These are phyloP conservation scores for Elanoides forficatus DNA, from an alignment of 2,113 vertebrate species.

Conservation along the genomic window DNA sequence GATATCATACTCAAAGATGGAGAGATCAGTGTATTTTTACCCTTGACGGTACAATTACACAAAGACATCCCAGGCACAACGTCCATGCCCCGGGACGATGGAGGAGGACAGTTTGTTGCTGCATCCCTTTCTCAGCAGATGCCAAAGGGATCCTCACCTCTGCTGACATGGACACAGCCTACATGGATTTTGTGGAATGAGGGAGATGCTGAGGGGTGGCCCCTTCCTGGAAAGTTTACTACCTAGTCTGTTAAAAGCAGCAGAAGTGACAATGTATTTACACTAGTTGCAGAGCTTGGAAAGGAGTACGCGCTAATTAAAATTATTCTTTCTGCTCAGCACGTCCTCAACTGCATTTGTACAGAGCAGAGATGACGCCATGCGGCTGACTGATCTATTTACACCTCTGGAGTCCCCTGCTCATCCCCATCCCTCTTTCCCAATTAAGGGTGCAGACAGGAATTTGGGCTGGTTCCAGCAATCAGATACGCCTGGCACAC, in stretches of 20 bases:
- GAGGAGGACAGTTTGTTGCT: neutral
- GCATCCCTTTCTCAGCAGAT: neutral
- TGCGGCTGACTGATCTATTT: constrained; percentile 48
- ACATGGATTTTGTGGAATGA: neutral
- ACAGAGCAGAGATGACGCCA: constrained; percentile 39
- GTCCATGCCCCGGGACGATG: neutral
- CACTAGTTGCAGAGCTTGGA: neutral
- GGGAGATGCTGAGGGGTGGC: neutral
- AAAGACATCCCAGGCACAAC: neutral
- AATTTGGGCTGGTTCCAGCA: constrained; percentile 2
- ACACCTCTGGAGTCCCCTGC: constrained; percentile 29
- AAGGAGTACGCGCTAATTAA: neutral
- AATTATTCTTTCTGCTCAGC: neutral
- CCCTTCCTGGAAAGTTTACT: neutral
- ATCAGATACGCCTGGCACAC: neutral
- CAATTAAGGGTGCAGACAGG: constrained; percentile 14
- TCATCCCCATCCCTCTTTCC: neutral
- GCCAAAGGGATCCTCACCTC: neutral
- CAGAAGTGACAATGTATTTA: neutral
- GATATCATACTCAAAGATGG: neutral
- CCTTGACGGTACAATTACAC: neutral
- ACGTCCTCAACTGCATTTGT: neutral
- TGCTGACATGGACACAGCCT: neutral
- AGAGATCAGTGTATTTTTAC: neutral
- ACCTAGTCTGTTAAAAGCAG: neutral